Base-by-base conservation (phyloP, 2,888 invertebrate species). In the Aethes cnicana region DNA sequence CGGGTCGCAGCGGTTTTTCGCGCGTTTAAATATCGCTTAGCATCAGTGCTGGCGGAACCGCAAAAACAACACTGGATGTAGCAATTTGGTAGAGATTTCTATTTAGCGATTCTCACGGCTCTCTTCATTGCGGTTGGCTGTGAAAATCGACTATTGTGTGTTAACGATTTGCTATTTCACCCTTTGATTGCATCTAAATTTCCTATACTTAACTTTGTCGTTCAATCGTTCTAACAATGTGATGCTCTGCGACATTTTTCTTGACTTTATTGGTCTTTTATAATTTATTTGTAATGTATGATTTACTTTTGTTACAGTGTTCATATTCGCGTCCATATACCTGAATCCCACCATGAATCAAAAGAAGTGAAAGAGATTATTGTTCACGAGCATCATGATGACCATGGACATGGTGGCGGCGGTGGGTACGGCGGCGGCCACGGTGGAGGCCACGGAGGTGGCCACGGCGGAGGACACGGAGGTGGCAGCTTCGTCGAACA, bases 281-380 rank as follows among this genome's bases (percentile, higher is more conserved):
- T 23, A 32, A 11, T 43, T 23, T 17, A 28, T 30, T 30, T 5
- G 41, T 32, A 52, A 42, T 14, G 6, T 8, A 4, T 43, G 42
- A 26, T 46, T 57, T 62, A 47, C 56, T 57, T 65, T 71, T 72
- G 69, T 90, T 87, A 12, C 81, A 91, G 91, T 69, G 91, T 91
- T 44, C 91, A 91, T 65, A 91, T 91, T 64, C 84, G 90, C 57
- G 86, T 91, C 17, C 91, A 91, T 63, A 77, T 91, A 68, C 91
- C 91, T 58, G 90, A 91, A 62, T 67, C 80, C 47, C 85, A 88
- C 60, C 85, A 89, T 58, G 79, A 82, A 5, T 70, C 84, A 1
- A 88, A 90, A 63, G 88, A 90, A 67, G 81, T 87, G 36, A 71
- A 74, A 56, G 71, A 72, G 61, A 62, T 73, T 30, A 72, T 90